Base-by-base conservation (phyloP, 2,888 invertebrate species). In the Saturnia pavonia region DNA sequence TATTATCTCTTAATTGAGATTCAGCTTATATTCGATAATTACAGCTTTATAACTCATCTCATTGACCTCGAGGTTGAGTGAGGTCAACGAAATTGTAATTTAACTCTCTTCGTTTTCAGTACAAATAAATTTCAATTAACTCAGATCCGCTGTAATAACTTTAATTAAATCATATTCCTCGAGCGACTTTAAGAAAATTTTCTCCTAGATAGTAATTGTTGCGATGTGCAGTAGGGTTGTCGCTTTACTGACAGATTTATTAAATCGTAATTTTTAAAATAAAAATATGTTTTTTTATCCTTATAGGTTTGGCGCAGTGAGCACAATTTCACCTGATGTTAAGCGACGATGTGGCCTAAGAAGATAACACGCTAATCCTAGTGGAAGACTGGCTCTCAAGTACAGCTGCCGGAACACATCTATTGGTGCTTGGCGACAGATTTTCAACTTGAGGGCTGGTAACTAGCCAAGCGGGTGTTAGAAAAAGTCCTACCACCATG, bases 121-220 rank as follows among this genome's bases (percentile, higher is more conserved):
- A 79, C 82, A 88, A 86, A 90, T 85, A 90, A 91, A 89, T 91
- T 92, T 92, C 91, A 92, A 92, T 92, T 92, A 91, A 85, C 85
- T 80, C 72, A 76, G 77, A 81, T 80, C 86, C 78, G 84, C 80
- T 88, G 84, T 91, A 91, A 91, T 91, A 88, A 87, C 85, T 90
- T 89, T 89, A 91, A 91, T 92, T 92, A 92, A 92, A 91, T 91
- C 89, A 90, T 91, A 89, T 82, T 86, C 82, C 82, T 83, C 75
- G 82, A 77, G 85, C 80, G 82, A 84, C 81, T 77, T 80, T 77
- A 80, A 77, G 80, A 76, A 80, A 79, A 79, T 83, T 86, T 83
- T 83, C 80, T 80, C 75, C 63, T 74, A 82, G 76, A 83, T 86
- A 86, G 77, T 84, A 71, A 76, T 78, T 77, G 73, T 78, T 83